phyloP scores from a whole-genome alignment of 2,797 vertebrate species.

The Alauda arvensis region DNA sequence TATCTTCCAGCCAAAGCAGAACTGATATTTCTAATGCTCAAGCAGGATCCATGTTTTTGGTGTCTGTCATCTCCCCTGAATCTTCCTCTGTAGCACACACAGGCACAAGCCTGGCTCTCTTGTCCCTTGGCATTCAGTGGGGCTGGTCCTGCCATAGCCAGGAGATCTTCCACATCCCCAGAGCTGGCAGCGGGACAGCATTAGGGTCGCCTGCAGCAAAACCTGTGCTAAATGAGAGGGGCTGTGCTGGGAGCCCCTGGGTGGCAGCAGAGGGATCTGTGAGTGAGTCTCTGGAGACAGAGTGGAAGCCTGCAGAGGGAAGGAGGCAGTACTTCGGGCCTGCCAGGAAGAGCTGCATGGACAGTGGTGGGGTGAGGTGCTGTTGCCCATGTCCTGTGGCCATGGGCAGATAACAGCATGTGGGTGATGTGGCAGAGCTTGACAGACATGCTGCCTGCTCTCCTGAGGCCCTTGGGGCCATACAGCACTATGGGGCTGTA shows the following conservation, averaged over 20 bases:
- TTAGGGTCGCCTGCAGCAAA: neutral
- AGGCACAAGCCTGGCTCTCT: neutral
- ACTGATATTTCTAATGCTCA: neutral
- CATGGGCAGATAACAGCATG: neutral
- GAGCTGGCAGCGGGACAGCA: neutral
- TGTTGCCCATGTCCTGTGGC: neutral
- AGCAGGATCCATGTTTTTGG: neutral
- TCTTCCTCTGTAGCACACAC: neutral
- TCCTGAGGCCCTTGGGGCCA: neutral
- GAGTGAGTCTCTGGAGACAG: neutral
- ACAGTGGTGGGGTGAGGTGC: neutral
- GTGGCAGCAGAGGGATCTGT: neutral
- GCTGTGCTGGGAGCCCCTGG: neutral
- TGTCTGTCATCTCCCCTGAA: neutral
- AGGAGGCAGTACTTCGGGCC: neutral
- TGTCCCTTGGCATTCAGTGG: fast-evolving
- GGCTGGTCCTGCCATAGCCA: neutral
- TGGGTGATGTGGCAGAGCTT: neutral
- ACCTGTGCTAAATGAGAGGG: fast-evolving
- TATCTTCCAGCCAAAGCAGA: neutral
- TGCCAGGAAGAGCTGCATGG: neutral
- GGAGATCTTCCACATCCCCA: neutral
- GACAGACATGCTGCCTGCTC: neutral
- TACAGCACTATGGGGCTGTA: neutral
- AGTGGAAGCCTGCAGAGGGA: neutral